Percentiles rank a stretch among this genome's conserved stretches.
Evolutionary conservation across 2,888 invertebrate genomes (phyloP).

Genomic region (Odontothrips loti): DNA sequence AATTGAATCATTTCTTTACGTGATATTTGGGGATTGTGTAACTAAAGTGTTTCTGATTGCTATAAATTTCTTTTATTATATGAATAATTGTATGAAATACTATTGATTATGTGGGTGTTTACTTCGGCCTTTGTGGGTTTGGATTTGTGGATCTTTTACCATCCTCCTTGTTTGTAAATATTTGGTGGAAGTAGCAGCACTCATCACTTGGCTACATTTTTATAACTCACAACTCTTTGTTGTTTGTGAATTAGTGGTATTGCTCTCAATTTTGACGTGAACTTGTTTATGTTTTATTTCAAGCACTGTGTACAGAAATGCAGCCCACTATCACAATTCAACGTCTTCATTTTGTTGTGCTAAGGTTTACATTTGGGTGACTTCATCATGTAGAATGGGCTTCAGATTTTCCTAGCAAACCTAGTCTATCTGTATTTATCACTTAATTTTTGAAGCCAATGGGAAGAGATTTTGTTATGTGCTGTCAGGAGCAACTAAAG

Average conservation of each 20-base stretch:
- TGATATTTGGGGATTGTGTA: conserved; percentile 13
- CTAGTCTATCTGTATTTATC: neutral
- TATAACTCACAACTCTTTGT: neutral
- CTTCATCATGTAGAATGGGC: neutral
- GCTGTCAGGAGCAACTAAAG: too few species aligned
- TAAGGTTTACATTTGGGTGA: neutral
- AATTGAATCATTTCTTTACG: conserved; percentile 21
- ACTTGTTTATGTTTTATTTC: neutral
- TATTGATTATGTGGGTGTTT: neutral
- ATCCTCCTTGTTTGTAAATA: conserved; percentile 15
- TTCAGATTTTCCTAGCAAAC: neutral
- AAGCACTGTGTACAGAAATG: neutral
- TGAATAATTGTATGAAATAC: neutral
- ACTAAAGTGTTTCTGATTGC: neutral
- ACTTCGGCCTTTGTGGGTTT: neutral
- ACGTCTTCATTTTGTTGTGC: neutral
- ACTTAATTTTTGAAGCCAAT: neutral
- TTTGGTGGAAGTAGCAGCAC: conserved; percentile 16
- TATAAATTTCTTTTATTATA: conserved; percentile 16
- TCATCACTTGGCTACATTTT: neutral
- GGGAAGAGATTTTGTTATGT: neutral
- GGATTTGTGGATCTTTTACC: neutral
- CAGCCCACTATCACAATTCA: neutral
- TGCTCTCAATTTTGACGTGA: neutral
- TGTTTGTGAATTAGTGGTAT: neutral